Percentiles rank a stretch among this genome's conserved stretches.
Evolutionary conservation across 2,888 invertebrate species (phyloP).

Genomic region (Xylocampa areola): DNA sequence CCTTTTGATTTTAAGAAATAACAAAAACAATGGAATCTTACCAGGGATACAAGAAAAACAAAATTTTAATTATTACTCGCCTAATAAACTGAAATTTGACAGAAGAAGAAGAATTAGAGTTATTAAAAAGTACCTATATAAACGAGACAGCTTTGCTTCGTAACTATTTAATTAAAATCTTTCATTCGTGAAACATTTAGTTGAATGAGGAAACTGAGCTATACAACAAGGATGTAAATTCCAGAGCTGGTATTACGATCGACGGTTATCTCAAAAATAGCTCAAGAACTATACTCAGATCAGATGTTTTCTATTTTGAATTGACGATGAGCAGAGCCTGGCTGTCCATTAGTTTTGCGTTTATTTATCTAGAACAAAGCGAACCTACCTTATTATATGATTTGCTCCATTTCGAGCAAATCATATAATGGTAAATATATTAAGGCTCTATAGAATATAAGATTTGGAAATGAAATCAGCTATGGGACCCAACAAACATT

Average conservation of each 20-base stretch:
- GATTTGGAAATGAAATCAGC: not conserved
- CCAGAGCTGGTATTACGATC: slow-evolving; percentile 35
- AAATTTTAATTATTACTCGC: slow-evolving; percentile 30
- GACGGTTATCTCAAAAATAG: slow-evolving; percentile 44
- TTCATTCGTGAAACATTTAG: slow-evolving; percentile 3
- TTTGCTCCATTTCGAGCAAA: too few species aligned
- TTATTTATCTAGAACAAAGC: too few species aligned
- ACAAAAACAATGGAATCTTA: slow-evolving; percentile 20
- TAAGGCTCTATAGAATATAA: too few species aligned
- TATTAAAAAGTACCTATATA: slow-evolving; percentile 44
- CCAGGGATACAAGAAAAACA: slow-evolving; percentile 34
- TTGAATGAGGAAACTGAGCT: slow-evolving; percentile 36
- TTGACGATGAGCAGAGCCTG: slow-evolving; percentile 9
- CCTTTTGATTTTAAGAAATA: not conserved
- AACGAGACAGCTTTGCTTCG: slow-evolving; percentile 25
- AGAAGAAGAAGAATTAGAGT: slow-evolving; percentile 34
- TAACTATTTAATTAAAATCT: slow-evolving; percentile 44
- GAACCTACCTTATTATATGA: too few species aligned
- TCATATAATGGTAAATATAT: too few species aligned
- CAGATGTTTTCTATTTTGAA: slow-evolving; percentile 34
- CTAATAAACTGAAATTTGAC: slow-evolving; percentile 50
- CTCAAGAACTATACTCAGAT: slow-evolving; percentile 23
- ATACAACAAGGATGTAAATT: slow-evolving; percentile 45
- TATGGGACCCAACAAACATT: slow-evolving; percentile 24
- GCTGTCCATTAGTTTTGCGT: too few species aligned